Base-by-base conservation (phyloP, 92 coral and sea anemone species). In the Montipora capitata region DNA sequence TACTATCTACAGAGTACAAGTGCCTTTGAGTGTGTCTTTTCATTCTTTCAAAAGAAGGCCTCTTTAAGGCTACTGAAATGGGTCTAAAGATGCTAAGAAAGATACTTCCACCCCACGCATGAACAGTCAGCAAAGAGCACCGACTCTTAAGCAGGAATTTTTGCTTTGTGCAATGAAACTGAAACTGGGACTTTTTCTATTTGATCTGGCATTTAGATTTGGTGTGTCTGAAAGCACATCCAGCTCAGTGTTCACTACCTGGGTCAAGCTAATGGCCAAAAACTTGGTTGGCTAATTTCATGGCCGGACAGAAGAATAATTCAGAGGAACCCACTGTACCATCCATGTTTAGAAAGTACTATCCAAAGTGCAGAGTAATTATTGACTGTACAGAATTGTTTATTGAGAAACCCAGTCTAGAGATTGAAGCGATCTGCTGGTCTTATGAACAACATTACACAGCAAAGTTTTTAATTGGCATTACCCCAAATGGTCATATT, bases 401-500 rank as follows among this genome's bases (percentile, higher is more conserved):
- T 48, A 48, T 48, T 48, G 52, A 48, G 52, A 48, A 5, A 12
- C 45, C 85, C 15, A 56, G 74, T 51, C 76, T 81, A 27, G 20
- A 81, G 8, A 61, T 68, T 45, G 85, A 76, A 65, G 85, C 85
- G 18, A 81, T 81, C 77, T 67, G 68, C 52, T 81, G 85, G 68
- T 51, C 85, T 2, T 40, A 81, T 9, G 10, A 48, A 10, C 52
- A 48, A 10, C 52, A 48, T 10, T 48, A 48, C 52, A 48, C 66
- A 67, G 61, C 74, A 13, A 88, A 88, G 44, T 84, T 88, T 15
- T 84, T 88, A 42, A 70, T 82, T 67, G 92, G 88, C 13, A 83
- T 89, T 18, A 88, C 83, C 7, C 92, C 13, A 57, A 57, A 82
- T 88, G 88, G 88, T 9, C 40, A 43, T 43, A 82, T 88, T 0